A percentile compares a stretch with the other conserved stretches of the same genome.
These are phyloP conservation scores for Parasteatoda lunata DNA, from an alignment of 2,888 invertebrate genomes.

Conservation along the genomic window DNA sequence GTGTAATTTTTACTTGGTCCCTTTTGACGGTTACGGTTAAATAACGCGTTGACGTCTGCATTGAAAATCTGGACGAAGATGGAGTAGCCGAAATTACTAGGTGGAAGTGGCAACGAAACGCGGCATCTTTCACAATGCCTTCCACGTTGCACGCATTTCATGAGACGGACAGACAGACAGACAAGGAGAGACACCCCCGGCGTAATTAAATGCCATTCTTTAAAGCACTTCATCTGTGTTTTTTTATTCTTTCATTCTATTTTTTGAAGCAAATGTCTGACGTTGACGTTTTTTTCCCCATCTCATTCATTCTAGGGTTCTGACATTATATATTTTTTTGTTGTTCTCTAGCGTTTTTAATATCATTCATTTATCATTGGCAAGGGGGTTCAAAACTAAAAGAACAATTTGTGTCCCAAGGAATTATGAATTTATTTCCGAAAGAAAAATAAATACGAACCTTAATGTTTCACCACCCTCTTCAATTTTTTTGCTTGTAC, in stretches of 20 bases:
- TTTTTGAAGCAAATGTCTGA: background rate
- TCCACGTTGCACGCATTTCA: conserved; percentile 32
- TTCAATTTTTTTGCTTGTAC: too few species aligned
- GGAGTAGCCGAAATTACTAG: conserved; percentile 60
- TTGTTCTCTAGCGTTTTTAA: conserved; percentile 4
- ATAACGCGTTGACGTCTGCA: conserved; percentile 65
- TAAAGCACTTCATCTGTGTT: conserved; percentile 26
- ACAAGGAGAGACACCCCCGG: conserved; percentile 62
- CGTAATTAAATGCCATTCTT: conserved; percentile 68
- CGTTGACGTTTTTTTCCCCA: conserved; percentile 36
- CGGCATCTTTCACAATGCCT: conserved; percentile 38
- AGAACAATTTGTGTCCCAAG: conserved; percentile 1
- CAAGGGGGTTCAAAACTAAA: background rate
- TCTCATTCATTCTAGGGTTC: conserved; percentile 31
- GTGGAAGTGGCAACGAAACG: conserved; percentile 17
- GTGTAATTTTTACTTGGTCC: conserved; percentile 37
- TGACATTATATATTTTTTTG: conserved; percentile 26
- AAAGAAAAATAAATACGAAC: background rate
- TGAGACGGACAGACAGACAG: conserved; percentile 61
- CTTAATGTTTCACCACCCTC: too few species aligned
- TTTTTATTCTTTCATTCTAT: background rate
- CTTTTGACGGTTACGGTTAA: conserved; percentile 40
- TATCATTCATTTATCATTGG: conserved; percentile 50
- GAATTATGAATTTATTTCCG: background rate
- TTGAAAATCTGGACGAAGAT: conserved; percentile 63